Percentiles rank a stretch among this genome's conserved stretches.
phyloP scores from a whole-genome alignment of 2,113 vertebrate genomes.

The Notechis scutatus region DNA sequence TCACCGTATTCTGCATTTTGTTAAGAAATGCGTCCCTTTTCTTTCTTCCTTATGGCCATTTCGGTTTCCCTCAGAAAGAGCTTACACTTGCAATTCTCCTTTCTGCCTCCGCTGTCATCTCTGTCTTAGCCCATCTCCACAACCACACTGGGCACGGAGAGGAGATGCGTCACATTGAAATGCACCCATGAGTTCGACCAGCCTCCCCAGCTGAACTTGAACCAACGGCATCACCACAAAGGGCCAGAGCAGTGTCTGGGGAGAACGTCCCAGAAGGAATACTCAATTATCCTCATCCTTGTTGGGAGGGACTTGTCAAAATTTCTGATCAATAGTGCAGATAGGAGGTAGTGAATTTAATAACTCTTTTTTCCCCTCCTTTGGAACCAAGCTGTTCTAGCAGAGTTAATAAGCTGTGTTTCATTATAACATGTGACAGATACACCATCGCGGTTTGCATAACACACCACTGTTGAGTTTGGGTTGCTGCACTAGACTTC shows the following conservation, averaged over 20 bases:
- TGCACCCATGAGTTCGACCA: neutral
- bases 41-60: neutral
- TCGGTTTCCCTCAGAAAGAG: neutral
- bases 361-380: neutral
- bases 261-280: neutral
- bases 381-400: constrained; percentile 16
- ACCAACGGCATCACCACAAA: neutral
- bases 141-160: neutral
- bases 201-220: neutral
- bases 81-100: neutral
- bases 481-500: neutral
- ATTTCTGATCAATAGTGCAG: constrained; percentile 18
- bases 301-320: constrained; percentile 10
- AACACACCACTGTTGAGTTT: constrained; percentile 1
- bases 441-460: neutral
- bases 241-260: too few species aligned
- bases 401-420: constrained; percentile 42
- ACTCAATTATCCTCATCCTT: neutral
- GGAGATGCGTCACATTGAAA: neutral
- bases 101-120: neutral
- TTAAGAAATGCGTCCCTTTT: neutral
- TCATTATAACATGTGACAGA: constrained; percentile 3
- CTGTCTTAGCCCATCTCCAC: neutral
- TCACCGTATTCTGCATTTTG: neutral
- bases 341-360: constrained; percentile 30